A percentile compares a stretch with the other conserved stretches of the same genome.
Evolutionary conservation across 2,888 invertebrate species (phyloP).

Genomic region (Phrixothrix hirtus): DNA sequence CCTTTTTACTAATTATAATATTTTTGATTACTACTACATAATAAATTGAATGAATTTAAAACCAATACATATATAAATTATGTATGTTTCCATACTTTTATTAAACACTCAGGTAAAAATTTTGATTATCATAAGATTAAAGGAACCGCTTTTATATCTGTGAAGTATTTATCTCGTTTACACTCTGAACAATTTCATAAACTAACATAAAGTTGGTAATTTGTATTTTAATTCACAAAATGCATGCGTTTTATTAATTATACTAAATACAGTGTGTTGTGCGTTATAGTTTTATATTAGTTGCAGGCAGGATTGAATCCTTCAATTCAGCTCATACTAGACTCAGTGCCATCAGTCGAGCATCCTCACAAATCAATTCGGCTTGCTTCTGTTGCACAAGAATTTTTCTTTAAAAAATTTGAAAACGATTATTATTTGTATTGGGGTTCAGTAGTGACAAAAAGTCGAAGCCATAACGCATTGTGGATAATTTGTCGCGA

Average conservation of each 20-base stretch:
- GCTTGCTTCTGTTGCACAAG: conserved; percentile 59
- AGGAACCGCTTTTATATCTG: no score
- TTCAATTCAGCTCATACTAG: conserved; percentile 54
- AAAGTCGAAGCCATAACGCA: conserved; percentile 56
- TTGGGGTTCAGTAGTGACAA: conserved; percentile 62
- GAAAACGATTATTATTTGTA: conserved; percentile 67
- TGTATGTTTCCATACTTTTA: no score
- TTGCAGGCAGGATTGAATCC: conserved; percentile 59
- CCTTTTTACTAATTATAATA: no score
- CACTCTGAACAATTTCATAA: neutral
- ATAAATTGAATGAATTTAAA: no score
- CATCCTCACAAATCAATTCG: conserved; percentile 59
- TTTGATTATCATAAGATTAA: no score
- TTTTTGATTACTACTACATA: no score
- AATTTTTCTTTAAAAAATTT: conserved; percentile 61
- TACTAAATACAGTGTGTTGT: neutral
- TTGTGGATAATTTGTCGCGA: conserved; percentile 67
- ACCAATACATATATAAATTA: no score
- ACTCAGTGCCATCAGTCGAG: conserved; percentile 58
- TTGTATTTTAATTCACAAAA: neutral
- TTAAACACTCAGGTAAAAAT: no score
- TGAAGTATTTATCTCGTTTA: no score
- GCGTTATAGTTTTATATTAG: conserved; percentile 45
- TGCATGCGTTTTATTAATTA: neutral
- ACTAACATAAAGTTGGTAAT: neutral